These are phyloP conservation scores for Echinops telfairi DNA, from an alignment of 2,113 vertebrate species.

Conservation along the genomic window DNA sequence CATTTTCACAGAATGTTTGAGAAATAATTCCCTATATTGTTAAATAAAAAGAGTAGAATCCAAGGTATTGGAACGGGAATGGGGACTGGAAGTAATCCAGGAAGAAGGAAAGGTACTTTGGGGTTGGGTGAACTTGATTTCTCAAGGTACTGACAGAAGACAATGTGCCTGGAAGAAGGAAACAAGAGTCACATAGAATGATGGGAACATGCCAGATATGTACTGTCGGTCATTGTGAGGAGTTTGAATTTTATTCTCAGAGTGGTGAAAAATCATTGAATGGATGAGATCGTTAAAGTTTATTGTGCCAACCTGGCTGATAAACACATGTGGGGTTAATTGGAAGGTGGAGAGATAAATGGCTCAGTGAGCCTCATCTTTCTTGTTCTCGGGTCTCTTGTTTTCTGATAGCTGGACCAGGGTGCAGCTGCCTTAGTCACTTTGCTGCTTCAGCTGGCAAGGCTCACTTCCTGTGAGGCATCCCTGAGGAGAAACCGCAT, in stretches of 20 bases:
- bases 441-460: too few relatives aligned
- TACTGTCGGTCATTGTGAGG: background rate
- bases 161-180: background rate
- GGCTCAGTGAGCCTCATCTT: too few relatives aligned
- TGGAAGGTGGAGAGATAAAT: too few relatives aligned
- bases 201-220: background rate
- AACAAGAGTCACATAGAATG: background rate
- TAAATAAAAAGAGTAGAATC: background rate
- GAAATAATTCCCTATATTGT: slow-evolving; percentile 3
- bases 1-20: background rate
- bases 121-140: background rate
- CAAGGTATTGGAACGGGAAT: background rate
- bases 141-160: background rate
- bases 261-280: background rate
- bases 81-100: background rate
- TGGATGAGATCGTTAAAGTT: too few relatives aligned
- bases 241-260: background rate
- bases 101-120: background rate
- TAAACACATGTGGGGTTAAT: too few relatives aligned
- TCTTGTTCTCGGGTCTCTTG: too few relatives aligned
- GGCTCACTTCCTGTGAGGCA: too few relatives aligned
- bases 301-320: too few relatives aligned
- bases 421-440: too few relatives aligned
- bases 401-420: too few relatives aligned
- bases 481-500: too few relatives aligned